phyloP scores from a whole-genome alignment of 37 sponge, comb jelly and placozoan genomes.

The Ephydatia muelleri region DNA sequence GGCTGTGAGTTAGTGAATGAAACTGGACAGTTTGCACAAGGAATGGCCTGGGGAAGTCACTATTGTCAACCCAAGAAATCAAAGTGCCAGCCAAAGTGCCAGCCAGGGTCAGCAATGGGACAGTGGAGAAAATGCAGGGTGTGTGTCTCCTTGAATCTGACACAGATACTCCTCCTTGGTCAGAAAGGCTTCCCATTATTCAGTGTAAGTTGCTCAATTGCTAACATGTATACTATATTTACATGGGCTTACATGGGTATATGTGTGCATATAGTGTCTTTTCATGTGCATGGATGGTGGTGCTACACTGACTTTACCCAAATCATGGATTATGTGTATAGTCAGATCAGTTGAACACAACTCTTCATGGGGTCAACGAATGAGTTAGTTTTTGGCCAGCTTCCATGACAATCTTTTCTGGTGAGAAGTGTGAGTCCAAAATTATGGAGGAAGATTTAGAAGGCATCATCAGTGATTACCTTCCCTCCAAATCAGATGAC shows the following conservation, averaged over 20 bases:
- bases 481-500: no score
- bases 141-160: not conserved
- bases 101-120: slow-evolving; percentile 25
- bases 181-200: no score
- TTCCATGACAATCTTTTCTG: no score
- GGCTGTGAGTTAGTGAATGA: slow-evolving; percentile 22
- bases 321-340: slow-evolving; percentile 14
- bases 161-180: no score
- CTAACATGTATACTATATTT: not conserved
- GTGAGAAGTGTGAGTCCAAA: not conserved
- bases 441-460: no score
- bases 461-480: no score
- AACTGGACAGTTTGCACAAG: not conserved
- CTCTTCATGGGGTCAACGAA: slow-evolving; percentile 25
- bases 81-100: slow-evolving; percentile 14
- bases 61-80: slow-evolving; percentile 24
- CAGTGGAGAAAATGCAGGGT: slow-evolving; percentile 32
- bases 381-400: slow-evolving; percentile 31
- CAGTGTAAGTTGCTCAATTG: not conserved
- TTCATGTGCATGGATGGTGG: no score
- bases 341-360: slow-evolving; percentile 17
- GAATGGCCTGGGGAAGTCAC: slow-evolving; percentile 29
- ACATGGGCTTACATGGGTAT: no score
- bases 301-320: no score
- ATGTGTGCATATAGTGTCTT: no score